phyloP scores from a whole-genome alignment of 2,113 vertebrate genomes.

The Emydura subglobosa region DNA sequence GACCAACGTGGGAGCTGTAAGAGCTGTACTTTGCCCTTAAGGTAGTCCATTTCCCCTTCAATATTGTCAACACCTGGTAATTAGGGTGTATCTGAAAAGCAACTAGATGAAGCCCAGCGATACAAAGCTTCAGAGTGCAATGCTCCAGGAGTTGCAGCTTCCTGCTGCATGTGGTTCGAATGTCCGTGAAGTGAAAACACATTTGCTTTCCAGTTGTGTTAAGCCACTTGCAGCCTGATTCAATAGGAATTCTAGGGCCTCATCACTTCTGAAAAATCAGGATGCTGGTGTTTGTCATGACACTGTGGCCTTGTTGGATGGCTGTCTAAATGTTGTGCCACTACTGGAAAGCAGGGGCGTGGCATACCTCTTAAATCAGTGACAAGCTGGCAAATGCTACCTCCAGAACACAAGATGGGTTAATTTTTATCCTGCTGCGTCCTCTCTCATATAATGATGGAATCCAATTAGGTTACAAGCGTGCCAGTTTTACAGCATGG shows the following conservation, averaged over 20 bases:
- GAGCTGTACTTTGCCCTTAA: no score
- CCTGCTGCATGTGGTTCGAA: not conserved
- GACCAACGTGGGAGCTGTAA: no score
- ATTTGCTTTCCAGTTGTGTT: not conserved
- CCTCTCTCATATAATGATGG: fast-evolving
- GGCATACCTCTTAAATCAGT: no score
- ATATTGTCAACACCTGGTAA: no score
- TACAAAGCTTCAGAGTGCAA: not conserved
- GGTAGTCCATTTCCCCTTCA: no score
- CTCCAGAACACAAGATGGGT: not conserved
- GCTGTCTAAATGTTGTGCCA: fast-evolving
- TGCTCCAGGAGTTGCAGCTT: not conserved
- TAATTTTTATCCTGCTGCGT: fast-evolving
- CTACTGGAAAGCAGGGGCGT: not conserved
- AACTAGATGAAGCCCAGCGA: not conserved
- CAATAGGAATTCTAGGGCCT: fast-evolving
- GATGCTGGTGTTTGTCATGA: no score
- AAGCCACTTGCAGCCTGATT: not conserved
- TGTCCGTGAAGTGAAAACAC: not conserved
- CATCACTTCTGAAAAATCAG: fast-evolving
- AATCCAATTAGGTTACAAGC: fast-evolving
- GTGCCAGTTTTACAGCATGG: not conserved
- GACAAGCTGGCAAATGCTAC: fast-evolving
- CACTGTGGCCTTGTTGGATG: not conserved
- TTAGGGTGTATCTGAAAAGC: no score